Evolutionary conservation across 1,140 invertebrate genomes (phyloP).

Genomic region (Drosophila parabipectinata): DNA sequence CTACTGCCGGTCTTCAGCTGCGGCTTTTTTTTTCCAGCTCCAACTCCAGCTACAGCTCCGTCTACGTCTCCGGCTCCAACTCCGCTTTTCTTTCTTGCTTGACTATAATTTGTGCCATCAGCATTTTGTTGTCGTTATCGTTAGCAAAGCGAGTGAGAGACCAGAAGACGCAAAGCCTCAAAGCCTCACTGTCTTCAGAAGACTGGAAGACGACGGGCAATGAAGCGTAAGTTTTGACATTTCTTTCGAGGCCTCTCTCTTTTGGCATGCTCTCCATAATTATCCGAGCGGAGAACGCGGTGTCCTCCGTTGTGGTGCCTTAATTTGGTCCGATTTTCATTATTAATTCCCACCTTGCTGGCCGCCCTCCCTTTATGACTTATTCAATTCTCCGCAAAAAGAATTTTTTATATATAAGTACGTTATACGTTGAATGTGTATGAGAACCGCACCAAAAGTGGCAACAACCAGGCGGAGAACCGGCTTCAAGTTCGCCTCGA

Average conservation of each 20-base stretch:
- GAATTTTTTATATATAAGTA: not conserved
- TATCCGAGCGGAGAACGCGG: slow-evolving; percentile 35
- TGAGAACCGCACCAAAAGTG: slow-evolving; percentile 22
- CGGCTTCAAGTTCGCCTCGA: slow-evolving; percentile 48
- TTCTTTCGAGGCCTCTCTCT: slow-evolving; percentile 46
- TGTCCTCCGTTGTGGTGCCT: slow-evolving; percentile 18
- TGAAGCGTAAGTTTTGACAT: slow-evolving; percentile 76
- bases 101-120: slow-evolving; percentile 80
- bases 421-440: not conserved
- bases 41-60: slow-evolving; percentile 3
- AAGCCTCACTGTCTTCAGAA: slow-evolving; percentile 1
- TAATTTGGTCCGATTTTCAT: slow-evolving; percentile 55
- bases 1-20: slow-evolving; percentile 69
- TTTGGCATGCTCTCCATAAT: slow-evolving; percentile 62
- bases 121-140: slow-evolving; percentile 77
- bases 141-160: slow-evolving; percentile 54
- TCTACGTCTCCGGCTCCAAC: slow-evolving; percentile 9
- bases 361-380: slow-evolving; percentile 59
- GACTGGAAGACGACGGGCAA: slow-evolving; percentile 43
- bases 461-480: slow-evolving; percentile 28
- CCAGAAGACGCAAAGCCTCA: slow-evolving; percentile 14
- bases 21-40: slow-evolving; percentile 23
- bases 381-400: slow-evolving; percentile 62
- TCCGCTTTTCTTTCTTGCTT: slow-evolving; percentile 53
- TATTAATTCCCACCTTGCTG: slow-evolving; percentile 50